Percentiles rank a stretch among this genome's conserved stretches.
phyloP scores from a whole-genome alignment of 1,140 invertebrate species.

The Formica selysi region DNA sequence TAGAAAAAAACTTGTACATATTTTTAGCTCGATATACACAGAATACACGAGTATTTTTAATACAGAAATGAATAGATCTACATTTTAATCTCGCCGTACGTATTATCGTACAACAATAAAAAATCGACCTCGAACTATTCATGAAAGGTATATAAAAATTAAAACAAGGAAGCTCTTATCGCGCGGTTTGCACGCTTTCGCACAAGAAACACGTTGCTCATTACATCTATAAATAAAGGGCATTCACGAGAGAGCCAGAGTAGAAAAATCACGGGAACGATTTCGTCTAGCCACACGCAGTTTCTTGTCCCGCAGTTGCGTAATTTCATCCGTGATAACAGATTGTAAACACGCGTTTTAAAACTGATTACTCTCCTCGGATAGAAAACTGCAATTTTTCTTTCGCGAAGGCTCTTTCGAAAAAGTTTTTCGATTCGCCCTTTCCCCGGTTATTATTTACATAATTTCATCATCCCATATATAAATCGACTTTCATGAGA shows the following conservation, averaged over 20 bases:
- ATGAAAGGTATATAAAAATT: background rate
- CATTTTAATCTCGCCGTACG: background rate
- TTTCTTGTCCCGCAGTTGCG: background rate
- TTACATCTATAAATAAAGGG: background rate
- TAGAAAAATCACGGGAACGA: background rate
- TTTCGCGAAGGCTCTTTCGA: background rate
- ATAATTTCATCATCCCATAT: background rate
- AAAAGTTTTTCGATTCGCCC: background rate
- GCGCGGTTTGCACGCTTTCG: background rate
- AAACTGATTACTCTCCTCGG: background rate
- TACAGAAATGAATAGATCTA: background rate
- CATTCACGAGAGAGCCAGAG: background rate
- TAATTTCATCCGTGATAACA: background rate
- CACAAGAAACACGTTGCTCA: background rate
- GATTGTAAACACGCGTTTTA: conserved; percentile 13
- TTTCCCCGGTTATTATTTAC: background rate
- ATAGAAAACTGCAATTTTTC: background rate
- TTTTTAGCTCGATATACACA: conserved; percentile 13
- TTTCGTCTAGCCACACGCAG: background rate
- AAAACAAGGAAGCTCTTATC: background rate
- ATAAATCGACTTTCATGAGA: background rate
- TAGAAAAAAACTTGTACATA: background rate
- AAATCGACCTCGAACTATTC: background rate
- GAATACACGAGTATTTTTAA: conserved; percentile 12
- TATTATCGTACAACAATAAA: background rate